Evolutionary conservation across 2,797 vertebrate species (phyloP), one percentile per base, ranked within the genome.

Genomic region (Petrocephalus sullivani): DNA sequence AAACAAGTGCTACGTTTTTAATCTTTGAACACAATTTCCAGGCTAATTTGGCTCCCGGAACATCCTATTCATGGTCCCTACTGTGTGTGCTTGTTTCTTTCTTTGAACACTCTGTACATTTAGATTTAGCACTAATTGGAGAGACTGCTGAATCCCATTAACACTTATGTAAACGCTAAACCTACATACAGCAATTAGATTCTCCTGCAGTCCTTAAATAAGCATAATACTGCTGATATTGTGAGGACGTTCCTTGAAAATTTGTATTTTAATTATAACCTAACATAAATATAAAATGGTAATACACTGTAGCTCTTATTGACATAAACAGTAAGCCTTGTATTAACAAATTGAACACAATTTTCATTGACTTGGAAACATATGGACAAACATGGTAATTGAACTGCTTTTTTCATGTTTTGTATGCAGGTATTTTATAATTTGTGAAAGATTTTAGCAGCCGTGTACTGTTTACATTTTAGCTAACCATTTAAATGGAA

Each of bases 1-100:
- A 81, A 71, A 46, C 19, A n/a, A 81, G 41, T 81, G 16, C 75
- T 86, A 6, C 33, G 56, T 37, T 60, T 58, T 86, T 60, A 23
- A 86, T 86, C 56, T 41, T 86, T 1, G 7, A 86, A 28, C 85
- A 86, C 56, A 60, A 37, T 86, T 86, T 86, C 16, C 54, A 86
- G 33, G 83, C n/a, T 86, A 86, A 60, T 86, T 60, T 86, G 41
- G 16, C 56, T 86, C 28, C 21, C 12, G 8, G 19, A 60, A 60
- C 85, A 33, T 49, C 49, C 33, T 57, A 33, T 85, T 85, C 54
- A 85, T 58, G 33, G 33, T 54, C 23, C 54, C 85, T 86, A 33
- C 28, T 58, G 21, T 60, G 56, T 21, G 85, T 21, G 33, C 28
- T 37, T 41, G 23, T 33, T 85, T 51, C 81, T 60, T 60, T 60